These are phyloP conservation scores for Apamea sordens DNA, from an alignment of 2,888 invertebrate species.

Conservation along the genomic window DNA sequence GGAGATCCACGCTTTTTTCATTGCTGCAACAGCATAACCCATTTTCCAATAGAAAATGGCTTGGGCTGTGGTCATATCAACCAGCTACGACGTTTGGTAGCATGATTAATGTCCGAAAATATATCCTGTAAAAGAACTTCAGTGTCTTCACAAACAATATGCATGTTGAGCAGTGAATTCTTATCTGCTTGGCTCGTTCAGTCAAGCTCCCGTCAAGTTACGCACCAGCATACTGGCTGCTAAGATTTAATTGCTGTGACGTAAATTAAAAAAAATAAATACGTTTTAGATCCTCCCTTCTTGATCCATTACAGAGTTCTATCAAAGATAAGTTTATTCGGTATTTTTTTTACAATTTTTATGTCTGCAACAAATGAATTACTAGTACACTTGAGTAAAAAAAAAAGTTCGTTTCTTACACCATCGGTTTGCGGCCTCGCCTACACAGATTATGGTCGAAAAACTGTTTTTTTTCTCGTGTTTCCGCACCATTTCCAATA, in stretches of 20 bases:
- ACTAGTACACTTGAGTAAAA: neutral
- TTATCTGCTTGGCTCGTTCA: neutral
- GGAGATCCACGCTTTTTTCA: neutral
- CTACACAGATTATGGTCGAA: neutral
- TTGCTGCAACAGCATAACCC: neutral
- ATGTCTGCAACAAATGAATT: neutral
- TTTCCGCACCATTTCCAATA: slow-evolving; percentile 63
- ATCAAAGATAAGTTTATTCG: neutral
- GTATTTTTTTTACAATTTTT: neutral
- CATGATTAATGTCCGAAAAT: neutral
- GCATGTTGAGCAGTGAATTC: neutral
- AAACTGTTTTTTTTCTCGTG: slow-evolving; percentile 5
- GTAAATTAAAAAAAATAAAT: neutral
- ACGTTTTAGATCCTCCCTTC: neutral
- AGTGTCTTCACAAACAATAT: neutral
- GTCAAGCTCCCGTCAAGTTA: neutral
- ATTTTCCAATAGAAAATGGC: neutral
- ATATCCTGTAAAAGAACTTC: neutral
- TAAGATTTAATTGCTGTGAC: neutral
- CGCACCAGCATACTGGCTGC: neutral
- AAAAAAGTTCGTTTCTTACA: neutral
- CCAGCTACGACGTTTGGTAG: neutral
- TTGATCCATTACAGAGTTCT: neutral
- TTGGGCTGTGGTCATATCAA: neutral
- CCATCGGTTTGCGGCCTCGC: neutral